Base-by-base conservation (phyloP, 2,888 invertebrate genomes). In the Drosophila nigritarsus region DNA sequence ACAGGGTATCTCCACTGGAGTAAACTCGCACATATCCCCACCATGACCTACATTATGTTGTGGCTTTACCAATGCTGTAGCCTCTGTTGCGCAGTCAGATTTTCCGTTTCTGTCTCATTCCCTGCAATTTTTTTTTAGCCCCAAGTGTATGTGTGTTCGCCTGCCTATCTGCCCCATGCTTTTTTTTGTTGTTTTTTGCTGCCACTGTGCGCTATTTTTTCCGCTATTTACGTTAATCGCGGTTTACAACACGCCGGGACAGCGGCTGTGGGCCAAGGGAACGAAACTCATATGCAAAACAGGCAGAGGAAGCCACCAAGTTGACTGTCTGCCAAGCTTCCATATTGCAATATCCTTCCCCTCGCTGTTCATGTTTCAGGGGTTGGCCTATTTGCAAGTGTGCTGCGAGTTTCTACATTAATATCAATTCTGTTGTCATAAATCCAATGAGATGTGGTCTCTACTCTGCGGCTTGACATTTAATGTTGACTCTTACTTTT, bases 341-440 rank as follows among this genome's bases (percentile, higher is more conserved):
- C 70, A 56, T 38, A 56, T 50, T 64, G 59, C 50, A 51, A 38
- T n/a, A 51, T 20, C 20, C 1, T 18, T 9, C 20, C 38, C 24
- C 32, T 13, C n/a, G 18, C 53, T 36, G 13, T 48, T 18, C 18
- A 32, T 2, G 13, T 24, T 30, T 62, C 36, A 27, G 30, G 38
- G 55, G 49, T 24, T 75, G 58, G 63, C 82, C 80, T 62, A 76
- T 75, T 75, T 83, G 61, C 59, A 48, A 48, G 64, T 71, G 53
- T 58, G 69, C 61, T 64, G 53, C 67, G 79, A 75, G 60, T 79
- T 85, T 81, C 63, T 71, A 73, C 89, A 91, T 91, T 90, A 90
- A 91, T 91, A 90, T 90, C 90, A 91, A 91, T 91, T 91, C 87
- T 79, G 85, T 81, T 88, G 87, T 90, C 90, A 90, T 91, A 91